Evolutionary conservation across 2,113 vertebrate species (phyloP).

Genomic region (Cettia cetti): DNA sequence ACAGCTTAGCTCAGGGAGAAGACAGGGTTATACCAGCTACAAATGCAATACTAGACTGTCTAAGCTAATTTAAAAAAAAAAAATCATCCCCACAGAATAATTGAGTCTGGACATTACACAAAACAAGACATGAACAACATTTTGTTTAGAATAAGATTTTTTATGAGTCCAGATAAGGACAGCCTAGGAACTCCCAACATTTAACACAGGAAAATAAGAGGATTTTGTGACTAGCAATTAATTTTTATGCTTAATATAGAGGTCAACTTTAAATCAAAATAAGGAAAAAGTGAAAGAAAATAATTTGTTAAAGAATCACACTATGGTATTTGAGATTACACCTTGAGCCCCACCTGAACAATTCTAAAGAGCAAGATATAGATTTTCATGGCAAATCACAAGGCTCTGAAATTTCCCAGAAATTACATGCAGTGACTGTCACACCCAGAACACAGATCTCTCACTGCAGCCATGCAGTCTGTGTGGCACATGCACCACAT

Average conservation of each 20-base stretch:
- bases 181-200: not conserved
- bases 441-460: not conserved
- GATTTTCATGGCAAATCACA: not conserved
- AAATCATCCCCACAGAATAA: not conserved
- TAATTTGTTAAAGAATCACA: not conserved
- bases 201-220: not conserved
- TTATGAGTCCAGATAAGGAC: not conserved
- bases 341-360: not conserved
- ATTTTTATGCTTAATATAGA: not conserved
- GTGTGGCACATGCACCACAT: not conserved
- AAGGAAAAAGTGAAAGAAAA: not conserved
- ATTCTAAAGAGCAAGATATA: not conserved
- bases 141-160: not conserved
- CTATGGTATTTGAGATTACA: not conserved
- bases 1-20: not conserved
- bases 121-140: not conserved
- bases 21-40: not conserved
- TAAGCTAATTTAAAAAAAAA: not conserved
- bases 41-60: not conserved
- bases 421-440: not conserved
- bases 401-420: not conserved
- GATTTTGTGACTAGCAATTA: not conserved
- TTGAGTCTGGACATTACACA: not conserved
- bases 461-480: not conserved
- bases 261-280: not conserved